Conservation (phyloP, 2,797 vertebrate genomes). For the Astyanax mexicanus region DNA sequence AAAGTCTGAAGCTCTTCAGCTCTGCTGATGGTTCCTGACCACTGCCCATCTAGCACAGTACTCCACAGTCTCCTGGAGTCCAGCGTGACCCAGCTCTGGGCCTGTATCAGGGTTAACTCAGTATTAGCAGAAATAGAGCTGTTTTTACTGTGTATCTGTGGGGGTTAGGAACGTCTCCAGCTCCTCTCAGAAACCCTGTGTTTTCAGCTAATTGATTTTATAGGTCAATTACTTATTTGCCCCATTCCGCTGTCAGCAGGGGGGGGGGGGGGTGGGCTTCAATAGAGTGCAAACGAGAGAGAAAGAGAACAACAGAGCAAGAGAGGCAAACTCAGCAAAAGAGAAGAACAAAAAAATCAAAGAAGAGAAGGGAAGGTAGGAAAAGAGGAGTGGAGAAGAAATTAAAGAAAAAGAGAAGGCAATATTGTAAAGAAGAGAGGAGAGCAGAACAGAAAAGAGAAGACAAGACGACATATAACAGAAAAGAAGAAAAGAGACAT, state of each 20-base stretch:
- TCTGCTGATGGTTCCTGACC: no score
- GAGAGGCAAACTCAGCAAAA: background rate
- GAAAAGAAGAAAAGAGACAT: background rate
- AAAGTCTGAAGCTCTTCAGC: no score
- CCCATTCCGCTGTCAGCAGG: conserved; percentile 44
- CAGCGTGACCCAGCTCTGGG: background rate
- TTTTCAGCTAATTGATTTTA: conserved; percentile 59
- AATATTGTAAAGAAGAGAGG: background rate
- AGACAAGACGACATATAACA: background rate
- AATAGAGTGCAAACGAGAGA: conserved; percentile 33
- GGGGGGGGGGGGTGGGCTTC: conserved; percentile 20
- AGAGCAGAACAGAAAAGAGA: background rate
- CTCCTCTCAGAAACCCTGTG: conserved; percentile 34
- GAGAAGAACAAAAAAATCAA: background rate
- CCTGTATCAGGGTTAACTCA: background rate
- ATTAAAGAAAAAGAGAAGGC: background rate
- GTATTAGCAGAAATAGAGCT: background rate
- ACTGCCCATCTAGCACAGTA: no score
- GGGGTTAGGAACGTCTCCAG: background rate
- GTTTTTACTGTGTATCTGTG: background rate
- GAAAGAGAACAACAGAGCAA: background rate
- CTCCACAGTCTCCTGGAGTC: background rate
- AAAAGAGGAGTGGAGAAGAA: no score
- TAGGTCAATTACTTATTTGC: conserved; percentile 51
- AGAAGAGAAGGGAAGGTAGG: background rate